Conservation (phyloP, 2,797 vertebrate genomes). For the Pipistrellus kuhlii region DNA sequence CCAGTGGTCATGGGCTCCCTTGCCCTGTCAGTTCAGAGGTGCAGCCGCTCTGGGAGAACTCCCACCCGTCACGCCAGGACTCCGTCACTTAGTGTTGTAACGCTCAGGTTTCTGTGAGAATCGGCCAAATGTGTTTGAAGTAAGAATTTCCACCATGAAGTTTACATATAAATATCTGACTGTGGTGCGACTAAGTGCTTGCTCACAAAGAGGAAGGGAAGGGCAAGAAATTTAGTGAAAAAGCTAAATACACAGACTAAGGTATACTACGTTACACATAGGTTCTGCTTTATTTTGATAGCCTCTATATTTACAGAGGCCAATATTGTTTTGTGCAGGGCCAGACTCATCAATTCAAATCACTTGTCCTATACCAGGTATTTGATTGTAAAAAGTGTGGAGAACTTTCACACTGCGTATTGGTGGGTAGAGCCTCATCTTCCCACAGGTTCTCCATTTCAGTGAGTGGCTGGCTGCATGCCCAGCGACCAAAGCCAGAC, state of each 20-base stretch:
- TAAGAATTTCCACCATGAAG: slow-evolving; percentile 32
- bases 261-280: not conserved
- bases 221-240: not conserved
- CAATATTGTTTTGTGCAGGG: not conserved
- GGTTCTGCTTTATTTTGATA: slow-evolving; percentile 17
- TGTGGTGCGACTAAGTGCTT: not conserved
- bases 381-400: not conserved
- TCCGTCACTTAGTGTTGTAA: not conserved
- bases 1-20: slow-evolving; percentile 42
- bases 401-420: not conserved
- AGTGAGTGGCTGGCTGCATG: not conserved
- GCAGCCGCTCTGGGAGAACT: not conserved
- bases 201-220: not conserved
- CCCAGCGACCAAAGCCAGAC: not conserved
- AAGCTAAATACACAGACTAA: not conserved
- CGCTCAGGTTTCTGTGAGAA: slow-evolving; percentile 55
- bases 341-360: not conserved
- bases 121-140: slow-evolving; percentile 50
- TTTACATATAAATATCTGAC: slow-evolving; percentile 35
- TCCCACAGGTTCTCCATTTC: not conserved
- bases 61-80: not conserved
- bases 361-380: not conserved
- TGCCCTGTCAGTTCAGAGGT: slow-evolving; percentile 19
- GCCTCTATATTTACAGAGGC: not conserved
- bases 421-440: not conserved